Base-by-base conservation (phyloP, 2,113 vertebrate species). In the Scortum barcoo region DNA sequence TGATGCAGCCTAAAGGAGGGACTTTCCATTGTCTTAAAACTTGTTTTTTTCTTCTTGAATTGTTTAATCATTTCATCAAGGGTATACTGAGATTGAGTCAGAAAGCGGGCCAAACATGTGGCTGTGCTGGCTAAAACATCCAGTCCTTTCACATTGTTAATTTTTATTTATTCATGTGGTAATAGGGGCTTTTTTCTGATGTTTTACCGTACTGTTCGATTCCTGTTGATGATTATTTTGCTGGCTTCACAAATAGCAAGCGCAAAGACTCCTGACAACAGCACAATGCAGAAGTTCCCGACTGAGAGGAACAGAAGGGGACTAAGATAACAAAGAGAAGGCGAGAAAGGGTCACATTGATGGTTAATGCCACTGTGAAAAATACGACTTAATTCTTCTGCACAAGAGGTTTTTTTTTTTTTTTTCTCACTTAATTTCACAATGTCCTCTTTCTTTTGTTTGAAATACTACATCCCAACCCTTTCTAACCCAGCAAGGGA, bases 221-320 rank as follows among this genome's bases (percentile, higher is more conserved):
- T 38, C 54, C 80, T 91, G 81, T 38, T 78, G 72, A 66, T 86
- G 76, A 77, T 86, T 85, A 86, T 42, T 76, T 40, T 3, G 62
- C 19, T 85, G 84, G 85, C 73, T 72, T 78, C 51, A n/a, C n/a
- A 36, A 30, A 44, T 62, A 48, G 50, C 54, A 7, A 33, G 58
- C 71, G 68, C 72, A 77, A 66, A 58, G 66, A 78, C 60, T n/a
- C 57, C 79, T 85, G 85, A 89, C 89, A 89, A 56, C 72, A 87
- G 61, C 24, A 71, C 82, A 82, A 79, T 78, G 76, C 68, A 72
- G 67, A 63, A 38, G 48, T 79, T 58, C 14, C 19, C 11, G 7
- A 68, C 56, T 44, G 13, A 46, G 62, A 70, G 72, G 56, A 48
- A 87, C 36, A 65, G 22, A 51, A 16, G 2, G 51, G 33, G 61